These are phyloP conservation scores for Neopipo cinnamomea DNA, from an alignment of 2,113 vertebrate genomes.

Conservation along the genomic window DNA sequence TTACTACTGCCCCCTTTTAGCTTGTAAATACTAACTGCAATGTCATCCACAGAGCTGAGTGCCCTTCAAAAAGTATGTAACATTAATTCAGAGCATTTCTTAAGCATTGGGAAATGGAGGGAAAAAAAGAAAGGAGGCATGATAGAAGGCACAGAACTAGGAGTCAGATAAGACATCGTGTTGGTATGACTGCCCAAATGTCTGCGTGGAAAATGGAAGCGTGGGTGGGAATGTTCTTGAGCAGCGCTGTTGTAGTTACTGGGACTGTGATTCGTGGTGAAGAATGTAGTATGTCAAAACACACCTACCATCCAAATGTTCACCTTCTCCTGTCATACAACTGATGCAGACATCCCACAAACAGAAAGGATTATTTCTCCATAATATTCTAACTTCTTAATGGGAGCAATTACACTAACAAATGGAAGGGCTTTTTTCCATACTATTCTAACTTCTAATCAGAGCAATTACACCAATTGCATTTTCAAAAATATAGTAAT, in stretches of 20 bases:
- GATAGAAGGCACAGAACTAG: neutral
- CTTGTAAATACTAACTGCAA: neutral
- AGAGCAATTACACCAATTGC: neutral
- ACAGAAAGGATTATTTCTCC: neutral
- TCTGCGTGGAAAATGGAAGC: neutral
- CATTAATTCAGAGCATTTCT: neutral
- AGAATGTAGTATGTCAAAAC: neutral
- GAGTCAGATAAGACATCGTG: neutral
- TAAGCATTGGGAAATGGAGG: neutral
- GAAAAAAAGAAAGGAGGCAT: neutral
- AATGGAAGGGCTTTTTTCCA: neutral
- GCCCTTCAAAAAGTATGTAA: neutral
- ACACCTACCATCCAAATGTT: constrained; percentile 22
- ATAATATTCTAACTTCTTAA: neutral
- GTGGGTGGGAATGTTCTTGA: neutral
- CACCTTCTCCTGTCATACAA: neutral
- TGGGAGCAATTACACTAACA: neutral
- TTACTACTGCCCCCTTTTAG: neutral
- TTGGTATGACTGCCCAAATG: neutral
- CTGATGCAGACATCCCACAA: neutral
- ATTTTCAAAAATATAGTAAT: neutral
- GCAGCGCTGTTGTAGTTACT: neutral
- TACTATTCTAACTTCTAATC: neutral
- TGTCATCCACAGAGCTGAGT: neutral
- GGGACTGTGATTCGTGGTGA: neutral